These are phyloP conservation scores for Empis livida DNA, from an alignment of 2,888 invertebrate species.

Conservation along the genomic window DNA sequence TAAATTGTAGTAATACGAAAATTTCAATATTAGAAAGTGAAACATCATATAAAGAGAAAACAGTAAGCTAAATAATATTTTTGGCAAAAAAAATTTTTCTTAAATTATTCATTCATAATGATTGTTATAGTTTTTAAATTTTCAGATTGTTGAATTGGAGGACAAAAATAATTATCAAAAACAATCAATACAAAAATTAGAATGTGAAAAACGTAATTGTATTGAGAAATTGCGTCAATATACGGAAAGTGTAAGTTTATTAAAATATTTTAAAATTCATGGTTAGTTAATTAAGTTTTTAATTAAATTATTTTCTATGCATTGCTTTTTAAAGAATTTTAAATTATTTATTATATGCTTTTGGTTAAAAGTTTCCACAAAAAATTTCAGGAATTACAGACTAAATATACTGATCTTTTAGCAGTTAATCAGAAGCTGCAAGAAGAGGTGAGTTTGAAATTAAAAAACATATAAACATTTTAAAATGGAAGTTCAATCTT, in stretches of 20 bases:
- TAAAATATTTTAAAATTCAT: no score
- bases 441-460: slow-evolving; percentile 7
- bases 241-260: no score
- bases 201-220: no score
- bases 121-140: background rate
- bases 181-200: background rate
- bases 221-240: no score
- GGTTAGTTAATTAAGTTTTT: no score
- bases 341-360: no score
- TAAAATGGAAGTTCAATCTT: no score
- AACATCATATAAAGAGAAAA: slow-evolving; percentile 1
- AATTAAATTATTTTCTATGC: no score
- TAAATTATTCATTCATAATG: background rate
- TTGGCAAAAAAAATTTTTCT: background rate
- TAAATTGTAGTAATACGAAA: background rate
- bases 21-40: background rate
- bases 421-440: slow-evolving; percentile 7
- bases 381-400: no score
- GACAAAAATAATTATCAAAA: background rate
- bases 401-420: background rate
- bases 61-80: background rate
- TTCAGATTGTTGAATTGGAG: slow-evolving; percentile 3
- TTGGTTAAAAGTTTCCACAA: no score
- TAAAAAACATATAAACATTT: background rate
- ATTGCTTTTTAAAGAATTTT: no score